These are phyloP conservation scores for Zoanthus sociatus DNA, from an alignment of 92 coral and sea anemone species.

Conservation along the genomic window DNA sequence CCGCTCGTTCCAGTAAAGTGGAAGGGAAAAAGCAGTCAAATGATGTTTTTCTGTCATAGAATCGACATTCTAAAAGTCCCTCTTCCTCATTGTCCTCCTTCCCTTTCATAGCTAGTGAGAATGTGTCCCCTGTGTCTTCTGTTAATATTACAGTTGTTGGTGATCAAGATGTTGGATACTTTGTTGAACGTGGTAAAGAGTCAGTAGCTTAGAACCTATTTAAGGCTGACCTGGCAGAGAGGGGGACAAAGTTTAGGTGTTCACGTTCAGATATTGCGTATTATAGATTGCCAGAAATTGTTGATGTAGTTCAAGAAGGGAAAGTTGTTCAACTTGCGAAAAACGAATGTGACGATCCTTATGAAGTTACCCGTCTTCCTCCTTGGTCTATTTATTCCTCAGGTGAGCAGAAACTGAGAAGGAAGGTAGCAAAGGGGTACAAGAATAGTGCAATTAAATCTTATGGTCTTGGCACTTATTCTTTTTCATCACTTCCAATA, in stretches of 20 bases:
- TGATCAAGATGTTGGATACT: conserved; percentile 27
- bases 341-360: conserved; percentile 42
- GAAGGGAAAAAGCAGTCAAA: conserved; percentile 1
- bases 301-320: conserved; percentile 23
- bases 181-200: conserved; percentile 34
- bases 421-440: neutral
- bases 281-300: conserved; percentile 23
- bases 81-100: neutral
- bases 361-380: conserved; percentile 31
- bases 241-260: conserved; percentile 42
- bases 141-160: conserved; percentile 28
- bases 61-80: neutral
- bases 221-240: conserved; percentile 28
- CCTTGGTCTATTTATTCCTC: conserved; percentile 37
- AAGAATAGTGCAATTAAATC: conserved; percentile 13
- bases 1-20: conserved; percentile 3
- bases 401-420: conserved; percentile 34
- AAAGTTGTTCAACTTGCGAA: conserved; percentile 26
- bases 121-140: neutral
- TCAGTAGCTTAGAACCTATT: conserved; percentile 2
- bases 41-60: neutral
- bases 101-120: neutral
- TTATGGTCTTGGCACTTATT: conserved; percentile 37
- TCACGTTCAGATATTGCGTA: conserved; percentile 42
- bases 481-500: conserved; percentile 10